Evolutionary conservation across 1,140 invertebrate genomes (phyloP), one percentile per base, ranked within the genome.

Genomic region (Daktulosphaira vitifoliae): DNA sequence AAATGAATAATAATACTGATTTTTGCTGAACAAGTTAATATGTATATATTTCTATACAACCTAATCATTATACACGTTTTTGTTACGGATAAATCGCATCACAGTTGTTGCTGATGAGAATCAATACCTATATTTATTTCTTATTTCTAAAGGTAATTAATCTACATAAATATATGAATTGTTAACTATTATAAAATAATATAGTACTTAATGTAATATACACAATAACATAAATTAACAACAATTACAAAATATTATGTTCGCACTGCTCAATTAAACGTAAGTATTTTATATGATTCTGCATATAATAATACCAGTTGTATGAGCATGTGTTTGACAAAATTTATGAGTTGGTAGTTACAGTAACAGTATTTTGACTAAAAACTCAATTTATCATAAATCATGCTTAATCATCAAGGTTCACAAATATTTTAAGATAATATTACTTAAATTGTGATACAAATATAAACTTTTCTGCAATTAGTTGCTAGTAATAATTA

Each of bases 1-100:
- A n/a, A n/a, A n/a, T n/a, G n/a, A n/a, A n/a, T n/a, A n/a, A n/a
- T n/a, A n/a, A n/a, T n/a, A n/a, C n/a, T n/a, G n/a, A n/a, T n/a
- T n/a, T n/a, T n/a, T n/a, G n/a, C n/a, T n/a, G n/a, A n/a, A n/a
- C n/a, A n/a, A n/a, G n/a, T n/a, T n/a, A 42, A 54, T 54, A 38
- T 44, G 29, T 33, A 33, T 44, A 16, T 56, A 11, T 53, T 56
- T 42, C 42, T 56, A 26, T 44, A 44, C 53, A 56, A 44, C 18
- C 38, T 59, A 59, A 20, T 15, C 18, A 44, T 59, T 59, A 59
- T 59, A 59, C 54, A 59, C 22, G 29, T 59, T 59, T 29, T 39
- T 33, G 29, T 33, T 59, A 59, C 54, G 54, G 54, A 59, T 59
- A 59, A 59, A 46, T 59, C 54, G 16, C 54, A 59, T 59, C 54